Conservation (phyloP, 2,113 vertebrate species). For the Aptenodytes forsteri region DNA sequence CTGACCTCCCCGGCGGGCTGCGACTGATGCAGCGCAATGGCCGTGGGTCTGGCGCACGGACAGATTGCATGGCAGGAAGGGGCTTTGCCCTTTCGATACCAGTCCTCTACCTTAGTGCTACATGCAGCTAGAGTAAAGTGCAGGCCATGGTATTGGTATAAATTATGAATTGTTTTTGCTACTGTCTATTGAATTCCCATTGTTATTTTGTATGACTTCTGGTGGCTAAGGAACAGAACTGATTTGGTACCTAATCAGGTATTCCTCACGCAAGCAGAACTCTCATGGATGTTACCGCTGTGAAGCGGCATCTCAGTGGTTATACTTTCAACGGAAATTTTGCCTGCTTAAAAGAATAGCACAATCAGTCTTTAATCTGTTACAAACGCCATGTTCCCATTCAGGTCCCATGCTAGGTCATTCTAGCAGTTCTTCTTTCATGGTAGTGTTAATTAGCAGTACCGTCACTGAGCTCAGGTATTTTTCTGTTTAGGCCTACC, state of each 20-base stretch:
- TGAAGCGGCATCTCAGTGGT: background rate
- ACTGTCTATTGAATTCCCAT: background rate
- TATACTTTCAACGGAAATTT: background rate
- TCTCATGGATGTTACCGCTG: background rate
- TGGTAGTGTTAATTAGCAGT: background rate
- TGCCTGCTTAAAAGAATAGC: background rate
- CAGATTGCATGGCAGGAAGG: background rate
- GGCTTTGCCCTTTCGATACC: background rate
- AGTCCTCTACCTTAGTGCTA: background rate
- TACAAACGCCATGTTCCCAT: background rate
- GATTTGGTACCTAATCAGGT: background rate
- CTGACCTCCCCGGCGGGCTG: background rate
- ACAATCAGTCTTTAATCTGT: background rate
- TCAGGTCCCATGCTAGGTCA: background rate
- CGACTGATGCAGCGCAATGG: rapidly evolving
- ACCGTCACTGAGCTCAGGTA: background rate
- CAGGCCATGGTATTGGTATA: rapidly evolving
- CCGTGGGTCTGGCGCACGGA: rapidly evolving
- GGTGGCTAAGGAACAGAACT: background rate
- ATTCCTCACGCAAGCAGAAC: background rate
- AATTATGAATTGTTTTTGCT: background rate
- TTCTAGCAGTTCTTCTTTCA: background rate
- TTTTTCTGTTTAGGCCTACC: background rate
- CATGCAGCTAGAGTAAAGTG: background rate
- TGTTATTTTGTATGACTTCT: background rate